phyloP scores from a whole-genome alignment of 2,888 invertebrate genomes.

The Dolichopus griseipennis region DNA sequence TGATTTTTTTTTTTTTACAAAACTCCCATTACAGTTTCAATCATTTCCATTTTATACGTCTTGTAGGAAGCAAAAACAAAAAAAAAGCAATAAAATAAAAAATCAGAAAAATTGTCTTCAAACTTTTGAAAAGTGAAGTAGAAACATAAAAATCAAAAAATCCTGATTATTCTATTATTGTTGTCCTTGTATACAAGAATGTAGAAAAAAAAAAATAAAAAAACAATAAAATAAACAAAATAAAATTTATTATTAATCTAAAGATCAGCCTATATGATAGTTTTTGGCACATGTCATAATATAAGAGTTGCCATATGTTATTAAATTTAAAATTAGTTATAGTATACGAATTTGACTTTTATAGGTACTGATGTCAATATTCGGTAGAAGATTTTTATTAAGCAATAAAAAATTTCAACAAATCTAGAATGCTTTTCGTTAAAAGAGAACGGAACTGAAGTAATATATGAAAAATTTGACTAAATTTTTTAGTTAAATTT shows the following conservation, averaged over 20 bases:
- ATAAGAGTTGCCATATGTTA: background rate
- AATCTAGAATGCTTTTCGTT: too few species aligned
- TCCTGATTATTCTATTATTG: background rate
- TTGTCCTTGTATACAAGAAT: background rate
- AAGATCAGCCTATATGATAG: slow-evolving; percentile 6
- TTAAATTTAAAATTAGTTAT: too few species aligned
- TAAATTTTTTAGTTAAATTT: too few species aligned
- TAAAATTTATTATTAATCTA: background rate
- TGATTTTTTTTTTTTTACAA: background rate
- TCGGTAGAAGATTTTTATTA: too few species aligned
- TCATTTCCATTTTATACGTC: background rate
- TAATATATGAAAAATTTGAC: too few species aligned
- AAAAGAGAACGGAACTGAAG: too few species aligned
- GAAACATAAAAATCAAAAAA: background rate
- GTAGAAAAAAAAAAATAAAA: background rate
- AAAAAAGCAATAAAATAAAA: background rate
- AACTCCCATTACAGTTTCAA: background rate
- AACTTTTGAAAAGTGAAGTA: too few species aligned
- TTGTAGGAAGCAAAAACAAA: background rate
- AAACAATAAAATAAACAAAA: background rate
- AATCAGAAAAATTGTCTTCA: too few species aligned
- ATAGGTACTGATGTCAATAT: too few species aligned
- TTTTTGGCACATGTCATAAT: background rate
- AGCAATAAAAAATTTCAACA: too few species aligned
- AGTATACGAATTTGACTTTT: too few species aligned